Evolutionary conservation across 2,888 invertebrate species (phyloP).

Genomic region (Orchestes rusci): DNA sequence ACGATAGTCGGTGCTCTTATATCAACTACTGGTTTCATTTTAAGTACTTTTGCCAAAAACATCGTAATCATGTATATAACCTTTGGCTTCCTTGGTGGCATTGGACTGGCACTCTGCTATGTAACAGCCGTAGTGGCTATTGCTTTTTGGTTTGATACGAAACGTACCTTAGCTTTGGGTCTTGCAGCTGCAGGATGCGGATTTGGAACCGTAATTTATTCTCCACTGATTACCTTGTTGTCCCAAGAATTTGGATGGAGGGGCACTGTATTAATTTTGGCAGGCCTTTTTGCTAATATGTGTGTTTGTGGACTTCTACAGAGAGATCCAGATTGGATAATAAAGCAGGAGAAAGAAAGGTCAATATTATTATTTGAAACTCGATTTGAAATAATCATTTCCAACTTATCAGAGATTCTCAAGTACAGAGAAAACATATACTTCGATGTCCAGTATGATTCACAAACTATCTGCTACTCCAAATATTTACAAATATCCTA

Average conservation of each 20-base stretch:
- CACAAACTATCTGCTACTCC: no score
- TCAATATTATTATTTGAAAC: no score
- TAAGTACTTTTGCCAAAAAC: conserved; percentile 63
- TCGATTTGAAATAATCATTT: no score
- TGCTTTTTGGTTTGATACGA: conserved; percentile 89
- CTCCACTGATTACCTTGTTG: conserved; percentile 74
- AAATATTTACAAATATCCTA: no score
- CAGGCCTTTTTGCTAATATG: conserved; percentile 76
- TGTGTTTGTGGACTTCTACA: conserved; percentile 81
- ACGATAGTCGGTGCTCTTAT: conserved; percentile 58
- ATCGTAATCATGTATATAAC: conserved; percentile 76
- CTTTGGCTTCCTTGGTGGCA: conserved; percentile 77
- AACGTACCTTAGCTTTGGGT: conserved; percentile 77
- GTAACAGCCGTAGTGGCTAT: conserved; percentile 88
- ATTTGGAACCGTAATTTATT: conserved; percentile 83
- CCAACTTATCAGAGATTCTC: no score
- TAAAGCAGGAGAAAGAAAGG: conserved; percentile 50
- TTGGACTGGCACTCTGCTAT: conserved; percentile 78
- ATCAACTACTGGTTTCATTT: conserved; percentile 66
- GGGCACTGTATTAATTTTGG: conserved; percentile 71
- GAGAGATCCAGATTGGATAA: conserved; percentile 83
- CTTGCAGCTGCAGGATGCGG: conserved; percentile 85
- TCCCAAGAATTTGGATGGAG: conserved; percentile 77
- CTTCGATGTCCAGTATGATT: no score
- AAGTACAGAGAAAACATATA: no score